Evolutionary conservation across 2,888 invertebrate species (phyloP).

Genomic region (Plusia festucae): DNA sequence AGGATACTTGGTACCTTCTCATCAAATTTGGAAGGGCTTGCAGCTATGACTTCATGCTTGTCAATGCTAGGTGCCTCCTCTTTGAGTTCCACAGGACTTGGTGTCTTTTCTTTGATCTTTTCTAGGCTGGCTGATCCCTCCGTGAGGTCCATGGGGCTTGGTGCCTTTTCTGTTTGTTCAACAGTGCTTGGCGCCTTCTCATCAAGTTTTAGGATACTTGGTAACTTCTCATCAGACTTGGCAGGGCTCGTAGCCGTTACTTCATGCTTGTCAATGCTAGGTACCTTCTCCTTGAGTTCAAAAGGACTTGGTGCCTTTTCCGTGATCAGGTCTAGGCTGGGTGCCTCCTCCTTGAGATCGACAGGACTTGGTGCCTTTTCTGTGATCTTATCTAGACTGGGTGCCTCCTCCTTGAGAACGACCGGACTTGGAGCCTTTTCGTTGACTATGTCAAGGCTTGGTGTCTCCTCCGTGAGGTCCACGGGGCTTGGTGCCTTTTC

Average conservation of each 20-base stretch:
- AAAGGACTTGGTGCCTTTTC: constrained; percentile 12
- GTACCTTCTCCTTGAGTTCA: background rate
- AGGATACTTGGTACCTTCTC: constrained; percentile 18
- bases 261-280: background rate
- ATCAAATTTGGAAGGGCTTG: constrained; percentile 12
- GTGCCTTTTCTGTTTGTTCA: background rate
- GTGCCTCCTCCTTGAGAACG: background rate
- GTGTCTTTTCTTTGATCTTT: background rate
- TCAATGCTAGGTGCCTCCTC: background rate
- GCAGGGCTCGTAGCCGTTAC: background rate
- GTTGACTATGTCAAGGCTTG: constrained; percentile 2
- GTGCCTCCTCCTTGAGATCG: too few species aligned
- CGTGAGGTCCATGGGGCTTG: background rate
- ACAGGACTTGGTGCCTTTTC: constrained; percentile 3
- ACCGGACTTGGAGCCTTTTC: constrained; percentile 6
- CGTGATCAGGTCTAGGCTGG: too few species aligned
- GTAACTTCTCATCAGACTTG: background rate
- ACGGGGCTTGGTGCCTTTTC: constrained; percentile 19
- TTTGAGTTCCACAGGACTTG: background rate
- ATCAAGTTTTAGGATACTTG: background rate
- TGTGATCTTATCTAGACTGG: too few species aligned
- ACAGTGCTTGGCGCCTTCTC: background rate
- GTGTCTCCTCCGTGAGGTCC: constrained; percentile 1
- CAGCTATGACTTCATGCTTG: background rate
- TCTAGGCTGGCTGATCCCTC: background rate